phyloP scores from a whole-genome alignment of 2,113 vertebrate species.

The Vulpes lagopus region DNA sequence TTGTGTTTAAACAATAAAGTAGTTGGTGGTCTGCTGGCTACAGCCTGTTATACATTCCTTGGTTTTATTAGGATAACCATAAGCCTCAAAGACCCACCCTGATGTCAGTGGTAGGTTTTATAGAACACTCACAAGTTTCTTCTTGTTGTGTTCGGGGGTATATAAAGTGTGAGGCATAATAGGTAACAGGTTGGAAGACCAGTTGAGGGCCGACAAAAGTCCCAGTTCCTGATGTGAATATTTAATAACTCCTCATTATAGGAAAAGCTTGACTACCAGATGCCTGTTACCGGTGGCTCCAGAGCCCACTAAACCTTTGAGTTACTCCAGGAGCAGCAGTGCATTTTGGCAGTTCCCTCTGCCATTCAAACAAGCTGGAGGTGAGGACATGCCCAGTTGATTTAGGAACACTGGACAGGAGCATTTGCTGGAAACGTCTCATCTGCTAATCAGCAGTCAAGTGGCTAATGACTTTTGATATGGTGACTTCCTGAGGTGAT shows the following conservation, averaged over 20 bases:
- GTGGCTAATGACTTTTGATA: constrained; percentile 13
- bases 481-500: constrained; percentile 50
- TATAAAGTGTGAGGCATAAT: constrained; percentile 80
- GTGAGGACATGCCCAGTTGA: constrained; percentile 7
- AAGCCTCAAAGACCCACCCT: constrained; percentile 85
- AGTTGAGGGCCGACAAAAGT: constrained; percentile 57
- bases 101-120: constrained; percentile 84
- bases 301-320: constrained; percentile 52
- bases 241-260: constrained; percentile 79
- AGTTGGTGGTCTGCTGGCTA: constrained; percentile 87
- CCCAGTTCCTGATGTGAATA: constrained; percentile 73
- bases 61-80: constrained; percentile 88
- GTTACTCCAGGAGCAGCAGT: not conserved
- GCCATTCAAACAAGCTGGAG: not conserved
- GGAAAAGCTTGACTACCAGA: constrained; percentile 74
- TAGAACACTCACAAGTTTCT: constrained; percentile 84
- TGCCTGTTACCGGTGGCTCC: constrained; percentile 33
- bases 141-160: constrained; percentile 83
- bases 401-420: not conserved
- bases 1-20: constrained; percentile 86
- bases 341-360: constrained; percentile 38
- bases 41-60: constrained; percentile 87
- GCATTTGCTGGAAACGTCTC: constrained; percentile 44
- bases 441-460: constrained; percentile 47
- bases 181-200: constrained; percentile 82